Evolutionary conservation across 2,888 invertebrate genomes (phyloP).

Genomic region (Leptogaster cylindrica): DNA sequence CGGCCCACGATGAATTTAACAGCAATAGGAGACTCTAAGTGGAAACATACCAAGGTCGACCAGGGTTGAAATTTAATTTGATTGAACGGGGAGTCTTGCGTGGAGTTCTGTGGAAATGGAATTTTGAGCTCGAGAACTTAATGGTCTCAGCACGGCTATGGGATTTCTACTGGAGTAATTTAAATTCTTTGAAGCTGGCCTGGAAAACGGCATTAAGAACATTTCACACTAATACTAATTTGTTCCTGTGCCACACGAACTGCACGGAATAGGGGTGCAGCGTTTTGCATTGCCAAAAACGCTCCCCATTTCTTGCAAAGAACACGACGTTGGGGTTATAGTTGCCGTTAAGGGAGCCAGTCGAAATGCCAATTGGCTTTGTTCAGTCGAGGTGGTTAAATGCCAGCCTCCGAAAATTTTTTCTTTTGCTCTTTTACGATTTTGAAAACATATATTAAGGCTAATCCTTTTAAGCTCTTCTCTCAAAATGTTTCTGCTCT

Average conservation of each 20-base stretch:
- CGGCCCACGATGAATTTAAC: constrained; percentile 12
- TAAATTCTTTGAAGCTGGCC: constrained; percentile 21
- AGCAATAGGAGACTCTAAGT: constrained; percentile 25
- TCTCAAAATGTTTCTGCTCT: no score
- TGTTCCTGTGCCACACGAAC: neutral
- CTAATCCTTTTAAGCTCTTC: no score
- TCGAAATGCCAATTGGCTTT: constrained; percentile 1
- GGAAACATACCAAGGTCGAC: constrained; percentile 31
- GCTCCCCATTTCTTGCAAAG: neutral
- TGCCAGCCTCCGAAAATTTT: neutral
- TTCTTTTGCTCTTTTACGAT: no score
- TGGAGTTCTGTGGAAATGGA: constrained; percentile 27
- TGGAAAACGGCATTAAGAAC: constrained; percentile 26
- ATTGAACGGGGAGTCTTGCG: constrained; percentile 25
- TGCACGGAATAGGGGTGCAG: constrained; percentile 3
- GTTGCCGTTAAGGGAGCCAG: constrained; percentile 5
- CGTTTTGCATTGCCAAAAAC: neutral
- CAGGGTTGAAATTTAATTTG: constrained; percentile 28
- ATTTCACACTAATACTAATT: constrained; percentile 28
- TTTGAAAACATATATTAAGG: no score
- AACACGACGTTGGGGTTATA: neutral
- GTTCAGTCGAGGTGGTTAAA: neutral
- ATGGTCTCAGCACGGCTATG: constrained; percentile 24
- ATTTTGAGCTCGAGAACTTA: constrained; percentile 34
- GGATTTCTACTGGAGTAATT: constrained; percentile 8